Evolutionary conservation across 2,888 invertebrate species (phyloP), one percentile per base, ranked within the genome.

Genomic region (Ochropleura leucogaster): DNA sequence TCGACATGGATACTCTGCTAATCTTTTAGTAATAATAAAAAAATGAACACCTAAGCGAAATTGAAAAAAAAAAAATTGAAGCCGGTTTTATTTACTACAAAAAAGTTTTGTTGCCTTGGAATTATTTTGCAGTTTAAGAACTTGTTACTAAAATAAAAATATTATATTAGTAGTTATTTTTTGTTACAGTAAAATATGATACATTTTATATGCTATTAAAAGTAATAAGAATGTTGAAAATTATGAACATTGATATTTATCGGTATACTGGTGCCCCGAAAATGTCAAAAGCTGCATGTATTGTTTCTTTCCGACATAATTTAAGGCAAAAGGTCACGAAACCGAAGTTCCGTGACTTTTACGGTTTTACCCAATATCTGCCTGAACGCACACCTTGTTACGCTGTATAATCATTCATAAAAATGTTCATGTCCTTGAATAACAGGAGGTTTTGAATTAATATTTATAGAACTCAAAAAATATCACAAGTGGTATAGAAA

Each of bases 311-410:
- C 46, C 40, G n/a, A 53, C 51, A 77, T 47, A 30, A 76, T 77
- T 77, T 57, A 46, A 46, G 16, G 63, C 3, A 30, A 46, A 57
- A 70, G 70, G 71, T 59, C 46, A 60, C 20, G 55, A 46, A 20
- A 57, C 6, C 16, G 46, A 47, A 65, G 65, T 71, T 77, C 16
- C 71, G 64, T 77, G 78, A 60, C 59, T 71, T 77, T 59, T 67
- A 10, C 12, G 30, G n/a, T n/a, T 44, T 47, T 42, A 47, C 16
- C 64, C n/a, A 65, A 71, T 51, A 65, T 59, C 18, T 59, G 44
- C 16, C 10, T 46, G 16, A 69, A 40, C 30, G 53, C 30, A 51
- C 57, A 20, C 40, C 44, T 40, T 44, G 49, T 77, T 40, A 69
- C 49, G 14, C n/a, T 49, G 40, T 63, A 44, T 49, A 65, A 46